Evolutionary conservation across 2,797 vertebrate species (phyloP).

Genomic region (Mus caroli): DNA sequence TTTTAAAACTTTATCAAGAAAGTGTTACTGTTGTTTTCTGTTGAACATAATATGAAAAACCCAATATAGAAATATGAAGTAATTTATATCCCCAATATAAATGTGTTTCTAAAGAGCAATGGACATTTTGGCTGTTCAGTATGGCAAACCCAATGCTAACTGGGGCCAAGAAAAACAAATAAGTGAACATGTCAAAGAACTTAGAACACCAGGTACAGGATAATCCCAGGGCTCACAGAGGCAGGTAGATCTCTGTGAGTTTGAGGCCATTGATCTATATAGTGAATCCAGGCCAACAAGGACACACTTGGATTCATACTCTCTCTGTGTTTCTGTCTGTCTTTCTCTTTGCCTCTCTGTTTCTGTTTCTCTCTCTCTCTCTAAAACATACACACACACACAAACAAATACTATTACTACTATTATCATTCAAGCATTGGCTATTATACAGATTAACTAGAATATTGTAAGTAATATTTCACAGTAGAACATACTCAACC

Average conservation of each 20-base stretch:
- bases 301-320: background rate
- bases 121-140: background rate
- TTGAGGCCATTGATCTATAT: background rate
- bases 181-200: background rate
- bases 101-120: background rate
- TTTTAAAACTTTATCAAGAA: slow-evolving; percentile 15
- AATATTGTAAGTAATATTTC: background rate
- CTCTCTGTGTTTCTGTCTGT: background rate
- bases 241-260: background rate
- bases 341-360: background rate
- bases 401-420: background rate
- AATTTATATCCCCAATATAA: background rate
- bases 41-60: background rate
- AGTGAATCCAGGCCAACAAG: background rate
- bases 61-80: background rate
- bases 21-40: background rate
- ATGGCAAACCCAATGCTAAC: slow-evolving; percentile 9
- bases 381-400: background rate
- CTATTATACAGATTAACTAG: slow-evolving; percentile 4
- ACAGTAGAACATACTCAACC: background rate
- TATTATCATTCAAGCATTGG: background rate
- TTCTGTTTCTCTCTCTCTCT: background rate
- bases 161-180: slow-evolving; percentile 3
- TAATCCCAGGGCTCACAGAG: background rate
- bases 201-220: background rate